Conservation (phyloP, 2,797 vertebrate genomes). For the Sebastes hubbsi region DNA sequence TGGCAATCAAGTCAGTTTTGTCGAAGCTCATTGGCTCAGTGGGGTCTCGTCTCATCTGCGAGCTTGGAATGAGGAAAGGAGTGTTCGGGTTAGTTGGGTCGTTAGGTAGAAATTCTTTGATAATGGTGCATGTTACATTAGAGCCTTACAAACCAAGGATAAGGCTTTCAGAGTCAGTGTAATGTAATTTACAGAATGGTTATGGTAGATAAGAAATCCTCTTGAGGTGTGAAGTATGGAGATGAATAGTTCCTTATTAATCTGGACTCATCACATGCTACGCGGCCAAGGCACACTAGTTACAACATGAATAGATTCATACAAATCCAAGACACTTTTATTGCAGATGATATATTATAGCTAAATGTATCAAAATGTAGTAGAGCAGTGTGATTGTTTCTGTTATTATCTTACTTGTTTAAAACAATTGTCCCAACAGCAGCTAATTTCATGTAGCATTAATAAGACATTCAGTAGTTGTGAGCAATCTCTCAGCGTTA, state of each 20-base stretch:
- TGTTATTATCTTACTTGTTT: conserved; percentile 33
- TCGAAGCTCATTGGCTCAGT: conserved; percentile 84
- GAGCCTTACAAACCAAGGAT: conserved; percentile 72
- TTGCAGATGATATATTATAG: conserved; percentile 41
- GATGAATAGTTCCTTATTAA: conserved; percentile 61
- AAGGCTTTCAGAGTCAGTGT: conserved; percentile 65
- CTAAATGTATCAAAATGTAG: conserved; percentile 34
- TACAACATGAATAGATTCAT: conserved; percentile 32
- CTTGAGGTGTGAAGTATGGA: conserved; percentile 65
- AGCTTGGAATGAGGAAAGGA: conserved; percentile 64
- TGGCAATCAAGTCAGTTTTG: conserved; percentile 81
- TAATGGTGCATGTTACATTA: conserved; percentile 81
- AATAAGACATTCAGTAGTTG: conserved; percentile 65
- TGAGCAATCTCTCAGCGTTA: conserved; percentile 69
- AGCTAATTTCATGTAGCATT: conserved; percentile 62
- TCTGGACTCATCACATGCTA: conserved; percentile 41
- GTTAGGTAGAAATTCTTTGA: conserved; percentile 77
- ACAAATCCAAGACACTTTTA: conserved; percentile 40
- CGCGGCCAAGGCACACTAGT: conserved; percentile 21
- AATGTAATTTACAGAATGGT: conserved; percentile 68
- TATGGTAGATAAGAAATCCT: conserved; percentile 63
- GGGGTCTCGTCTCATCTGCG: conserved; percentile 74
- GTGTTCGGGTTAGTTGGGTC: conserved; percentile 75
- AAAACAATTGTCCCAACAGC: conserved; percentile 52
- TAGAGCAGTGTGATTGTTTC: neutral